Base-by-base conservation (phyloP, 2,113 vertebrate genomes). In the Lophura nycthemera region DNA sequence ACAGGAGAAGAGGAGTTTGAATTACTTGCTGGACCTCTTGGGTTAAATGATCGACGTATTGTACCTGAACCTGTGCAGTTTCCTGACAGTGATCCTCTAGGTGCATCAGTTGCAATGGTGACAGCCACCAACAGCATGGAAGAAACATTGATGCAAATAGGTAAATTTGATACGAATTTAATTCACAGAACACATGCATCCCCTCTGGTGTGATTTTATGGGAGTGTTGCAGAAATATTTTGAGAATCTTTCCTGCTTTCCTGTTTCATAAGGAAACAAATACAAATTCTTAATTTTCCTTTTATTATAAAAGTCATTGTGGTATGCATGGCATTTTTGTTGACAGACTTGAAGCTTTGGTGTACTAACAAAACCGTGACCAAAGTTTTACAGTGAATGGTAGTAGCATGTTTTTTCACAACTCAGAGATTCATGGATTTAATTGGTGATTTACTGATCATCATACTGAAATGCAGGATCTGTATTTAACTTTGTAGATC, bases 121-220 rank as follows among this genome's bases (percentile, higher is more conserved):
- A 99, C 99, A 4, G 99, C 99, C 83, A 98, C 99, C 92, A 99
- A 99, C 97, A 99, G 98, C 86, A 99, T 99, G 99, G 99, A 99
- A 86, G 99, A 99, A 95, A 99, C 99, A 2, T 57, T 99, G 40
- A 98, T 99, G 97, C 99, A 99, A 92, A 99, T 99, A 96, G 99
- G 99, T 99, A 96, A 96, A 18, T 64, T 48, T 57, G 43, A 88
- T 60, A 63, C 18, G 0, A 30, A 5, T 66, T 77, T 77, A 0
- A 27, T 74, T 71, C 11, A 14, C 34, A 66, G 29, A 59, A 59
- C 10, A 11, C 32, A n/a, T 38, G 17, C 22, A 20, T 69, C 20
- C 29, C 22, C 21, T 78, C 88, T 61, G 24, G 9, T 88, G 36
- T 79, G 40, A 7, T 21, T 72, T 69, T 79, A 11, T 8, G 40